Base-by-base conservation (phyloP, 2,888 invertebrate genomes). In the Habrosyne pyritoides region DNA sequence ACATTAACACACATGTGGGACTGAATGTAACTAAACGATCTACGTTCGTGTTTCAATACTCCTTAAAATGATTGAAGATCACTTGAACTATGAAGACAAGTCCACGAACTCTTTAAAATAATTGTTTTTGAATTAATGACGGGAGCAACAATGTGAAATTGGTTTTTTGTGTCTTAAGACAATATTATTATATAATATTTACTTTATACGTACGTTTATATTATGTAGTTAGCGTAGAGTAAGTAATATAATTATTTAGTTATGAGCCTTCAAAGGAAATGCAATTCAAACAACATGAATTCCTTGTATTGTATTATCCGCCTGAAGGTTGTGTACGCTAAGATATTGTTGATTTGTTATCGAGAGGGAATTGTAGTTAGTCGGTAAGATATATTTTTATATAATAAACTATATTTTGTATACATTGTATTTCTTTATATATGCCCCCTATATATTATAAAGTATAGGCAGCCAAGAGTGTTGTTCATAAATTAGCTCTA, bases 401-500 rank as follows among this genome's bases (percentile, higher is more conserved):
- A 85, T 81, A 42, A 42, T 84, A 84, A 85, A 83, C 63, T 7
- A 64, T 66, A 65, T 75, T 77, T 77, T 69, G 75, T 67, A 71
- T 70, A 61, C 60, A 54, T 61, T 62, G 71, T 77, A 70, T 74
- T 79, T 79, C 53, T 55, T 53, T 6, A 10, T n/a, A n/a, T n/a
- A n/a, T n/a, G n/a, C n/a, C n/a, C n/a, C n/a, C n/a, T n/a, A n/a
- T n/a, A n/a, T n/a, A n/a, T n/a, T n/a, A n/a, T n/a, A n/a, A n/a
- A n/a, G n/a, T n/a, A n/a, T n/a, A n/a, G n/a, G n/a, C n/a, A n/a
- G n/a, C n/a, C n/a, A n/a, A n/a, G n/a, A n/a, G n/a, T n/a, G n/a
- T n/a, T n/a, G n/a, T n/a, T n/a, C n/a, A n/a, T n/a, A n/a, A n/a
- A n/a, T n/a, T n/a, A n/a, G n/a, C n/a, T n/a, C n/a, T n/a, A n/a